Base-by-base conservation (phyloP, 1,140 invertebrate species). In the Cyphomyrmex costatus region DNA sequence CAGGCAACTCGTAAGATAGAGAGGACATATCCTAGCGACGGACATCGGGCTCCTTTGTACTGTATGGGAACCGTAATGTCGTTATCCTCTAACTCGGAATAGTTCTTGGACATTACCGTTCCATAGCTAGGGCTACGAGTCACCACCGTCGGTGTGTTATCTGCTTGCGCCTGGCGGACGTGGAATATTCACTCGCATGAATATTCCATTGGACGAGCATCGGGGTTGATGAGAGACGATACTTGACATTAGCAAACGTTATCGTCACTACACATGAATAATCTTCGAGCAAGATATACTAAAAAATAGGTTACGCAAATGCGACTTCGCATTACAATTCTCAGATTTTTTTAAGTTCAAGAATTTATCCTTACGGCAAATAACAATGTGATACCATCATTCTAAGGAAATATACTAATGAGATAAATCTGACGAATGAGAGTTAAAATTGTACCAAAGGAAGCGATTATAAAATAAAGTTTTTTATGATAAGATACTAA, bases 161-260 rank as follows among this genome's bases (percentile, higher is more conserved):
- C 79, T 83, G 79, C 53, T 21, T 60, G 68, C 19, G 68, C 19
- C n/a, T 49, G 79, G 79, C 53, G 53, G 79, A 83, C 79, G 68
- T 42, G 36, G 68, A 73, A 60, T 60, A 83, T 73, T 83, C 79
- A 71, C 79, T 82, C 68, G 68, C 79, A 83, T 83, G 79, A 83
- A 83, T 83, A 83, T 83, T 83, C 79, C 53, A 83, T 83, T 73
- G 79, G 79, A 19, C 66, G 68, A 83, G 79, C 79, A 80, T 70
- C n/a, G 56, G 68, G 53, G 68, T 83, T 73, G 79, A 83, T 60
- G 53, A 73, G 56, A 73, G 79, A 30, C 36, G 79, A 83, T 83
- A 73, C 79, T 51, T n/a, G 36, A 74, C 79, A 83, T 83, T 66
- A 60, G 68, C 65, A 60, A 83, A 73, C 53, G 36, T 82, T 73